Conservation (phyloP, 2,797 vertebrate genomes). For the Enteromius trimaculatus region DNA sequence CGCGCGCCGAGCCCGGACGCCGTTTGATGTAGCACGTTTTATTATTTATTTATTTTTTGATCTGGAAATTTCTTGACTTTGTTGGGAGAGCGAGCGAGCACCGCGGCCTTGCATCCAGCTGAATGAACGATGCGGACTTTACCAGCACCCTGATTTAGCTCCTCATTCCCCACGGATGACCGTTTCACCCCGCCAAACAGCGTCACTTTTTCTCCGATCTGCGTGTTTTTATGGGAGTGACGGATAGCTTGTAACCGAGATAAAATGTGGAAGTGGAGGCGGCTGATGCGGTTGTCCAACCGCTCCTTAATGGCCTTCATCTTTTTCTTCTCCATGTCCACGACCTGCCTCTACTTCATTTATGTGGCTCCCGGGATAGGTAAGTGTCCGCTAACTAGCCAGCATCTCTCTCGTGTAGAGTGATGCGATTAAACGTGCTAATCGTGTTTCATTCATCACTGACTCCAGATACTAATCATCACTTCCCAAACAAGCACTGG, state of each 20-base stretch:
- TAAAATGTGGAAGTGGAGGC: constrained; percentile 86
- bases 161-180: constrained; percentile 53
- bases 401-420: background rate
- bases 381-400: constrained; percentile 68
- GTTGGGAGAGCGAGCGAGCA: constrained; percentile 43
- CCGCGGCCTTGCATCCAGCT: constrained; percentile 56
- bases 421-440: constrained; percentile 21
- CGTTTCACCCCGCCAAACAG: constrained; percentile 33
- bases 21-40: constrained; percentile 62
- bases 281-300: constrained; percentile 89
- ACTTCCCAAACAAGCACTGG: background rate
- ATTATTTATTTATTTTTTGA: constrained; percentile 61
- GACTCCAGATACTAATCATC: background rate
- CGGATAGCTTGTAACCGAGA: constrained; percentile 63
- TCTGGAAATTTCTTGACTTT: constrained; percentile 72
- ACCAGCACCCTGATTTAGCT: constrained; percentile 53
- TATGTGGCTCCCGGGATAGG: constrained; percentile 95
- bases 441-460: constrained; percentile 39
- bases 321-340: constrained; percentile 93
- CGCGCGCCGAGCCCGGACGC: constrained; percentile 53
- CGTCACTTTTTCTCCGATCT: constrained; percentile 58
- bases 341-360: constrained; percentile 94
- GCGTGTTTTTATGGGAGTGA: constrained; percentile 75
- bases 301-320: constrained; percentile 93
- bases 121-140: constrained; percentile 62